Conservation (phyloP, 2,113 vertebrate genomes). For the Seriola aureovittata region DNA sequence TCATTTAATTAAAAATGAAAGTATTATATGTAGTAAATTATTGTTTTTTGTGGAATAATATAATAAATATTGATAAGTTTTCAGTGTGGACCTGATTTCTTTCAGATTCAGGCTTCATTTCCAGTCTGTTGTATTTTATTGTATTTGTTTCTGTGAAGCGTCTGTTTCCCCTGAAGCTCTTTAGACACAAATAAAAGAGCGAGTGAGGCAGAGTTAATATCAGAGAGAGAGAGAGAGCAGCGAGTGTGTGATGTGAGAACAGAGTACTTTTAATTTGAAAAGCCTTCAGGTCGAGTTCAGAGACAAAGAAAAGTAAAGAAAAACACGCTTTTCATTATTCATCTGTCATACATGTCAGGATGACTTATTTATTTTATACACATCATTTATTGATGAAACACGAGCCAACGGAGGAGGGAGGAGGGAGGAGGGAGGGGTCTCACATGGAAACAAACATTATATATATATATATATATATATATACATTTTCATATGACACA, state of each 20-base stretch:
- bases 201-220: not conserved
- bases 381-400: slow-evolving; percentile 75
- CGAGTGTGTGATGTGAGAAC: slow-evolving; percentile 18
- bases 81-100: not conserved
- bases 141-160: slow-evolving; percentile 3
- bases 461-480: too few species aligned
- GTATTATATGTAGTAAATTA: not conserved
- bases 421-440: not conserved
- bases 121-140: not conserved
- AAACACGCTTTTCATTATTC: slow-evolving; percentile 80
- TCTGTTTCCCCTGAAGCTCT: slow-evolving; percentile 35
- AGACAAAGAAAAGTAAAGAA: slow-evolving; percentile 70
- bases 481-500: too few species aligned
- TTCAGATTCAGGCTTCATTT: not conserved
- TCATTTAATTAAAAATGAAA: not conserved
- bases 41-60: not conserved
- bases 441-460: too few species aligned
- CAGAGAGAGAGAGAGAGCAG: not conserved
- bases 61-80: not conserved
- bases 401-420: slow-evolving; percentile 6
- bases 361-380: slow-evolving; percentile 74
- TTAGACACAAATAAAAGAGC: not conserved
- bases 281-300: slow-evolving; percentile 70
- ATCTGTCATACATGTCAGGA: slow-evolving; percentile 78
- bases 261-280: slow-evolving; percentile 71